Percentiles rank a stretch among this genome's conserved stretches.
Evolutionary conservation across 2,888 invertebrate species (phyloP).

Genomic region (Pachydiplax longipennis): DNA sequence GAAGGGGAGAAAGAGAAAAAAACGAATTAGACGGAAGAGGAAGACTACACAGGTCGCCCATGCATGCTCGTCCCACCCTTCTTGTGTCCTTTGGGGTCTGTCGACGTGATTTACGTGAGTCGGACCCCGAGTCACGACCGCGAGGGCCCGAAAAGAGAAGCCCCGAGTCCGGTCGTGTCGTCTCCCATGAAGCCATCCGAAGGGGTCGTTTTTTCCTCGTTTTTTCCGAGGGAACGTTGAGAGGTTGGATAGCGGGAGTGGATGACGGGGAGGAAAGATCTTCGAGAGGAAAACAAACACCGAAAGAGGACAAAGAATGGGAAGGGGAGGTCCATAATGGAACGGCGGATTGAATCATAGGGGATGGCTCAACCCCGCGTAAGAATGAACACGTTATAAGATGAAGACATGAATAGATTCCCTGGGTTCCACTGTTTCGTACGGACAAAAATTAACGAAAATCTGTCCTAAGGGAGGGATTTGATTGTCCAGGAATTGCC

Average conservation of each 20-base stretch:
- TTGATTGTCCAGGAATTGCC: too few relatives aligned
- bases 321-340: background rate
- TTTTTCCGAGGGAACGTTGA: background rate
- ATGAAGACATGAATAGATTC: too few relatives aligned
- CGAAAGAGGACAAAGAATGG: background rate
- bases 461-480: background rate
- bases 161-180: background rate
- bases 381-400: background rate
- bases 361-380: background rate
- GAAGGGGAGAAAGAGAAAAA: background rate
- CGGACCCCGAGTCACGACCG: conserved; percentile 15
- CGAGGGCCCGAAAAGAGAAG: conserved; percentile 10
- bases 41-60: background rate
- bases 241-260: background rate
- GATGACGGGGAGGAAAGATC: background rate
- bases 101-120: conserved; percentile 37
- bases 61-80: background rate
- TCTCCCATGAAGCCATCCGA: background rate
- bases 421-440: background rate
- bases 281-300: conserved; percentile 26
- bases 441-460: background rate
- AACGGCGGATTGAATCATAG: conserved; percentile 19
- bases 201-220: background rate
- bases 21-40: background rate
- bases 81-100: background rate